Evolutionary conservation across 1,140 invertebrate genomes (phyloP).

Genomic region (Drosophila nebulosa): DNA sequence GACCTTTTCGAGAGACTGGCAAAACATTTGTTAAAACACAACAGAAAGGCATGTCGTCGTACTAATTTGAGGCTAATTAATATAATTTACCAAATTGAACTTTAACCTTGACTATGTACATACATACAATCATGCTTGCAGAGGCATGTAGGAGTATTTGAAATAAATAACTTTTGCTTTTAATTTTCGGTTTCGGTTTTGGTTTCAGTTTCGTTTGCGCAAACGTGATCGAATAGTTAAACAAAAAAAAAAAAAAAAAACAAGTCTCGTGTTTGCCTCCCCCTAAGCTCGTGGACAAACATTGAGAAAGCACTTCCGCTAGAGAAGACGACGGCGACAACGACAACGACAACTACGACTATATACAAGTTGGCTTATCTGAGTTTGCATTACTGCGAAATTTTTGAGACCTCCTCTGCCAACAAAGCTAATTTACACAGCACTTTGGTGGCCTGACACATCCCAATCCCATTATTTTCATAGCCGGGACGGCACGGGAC

Average conservation of each 20-base stretch:
- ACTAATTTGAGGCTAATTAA: constrained; percentile 61
- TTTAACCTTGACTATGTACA: constrained; percentile 27
- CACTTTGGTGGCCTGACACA: constrained; percentile 72
- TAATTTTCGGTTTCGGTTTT: not conserved
- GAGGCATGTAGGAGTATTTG: not conserved
- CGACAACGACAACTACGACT: no score
- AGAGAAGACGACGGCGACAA: no score
- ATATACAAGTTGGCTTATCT: constrained; percentile 39
- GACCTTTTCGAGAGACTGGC: constrained; percentile 70
- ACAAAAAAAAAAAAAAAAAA: not conserved
- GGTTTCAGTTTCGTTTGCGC: not conserved
- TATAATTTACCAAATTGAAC: constrained; percentile 29
- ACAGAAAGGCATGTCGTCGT: constrained; percentile 67
- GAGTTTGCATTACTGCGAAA: constrained; percentile 56
- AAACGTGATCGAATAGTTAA: not conserved
- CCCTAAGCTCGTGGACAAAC: constrained; percentile 21
- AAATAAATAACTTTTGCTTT: not conserved
- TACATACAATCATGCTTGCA: not conserved
- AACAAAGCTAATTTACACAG: constrained; percentile 69
- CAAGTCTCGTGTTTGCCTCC: constrained; percentile 47
- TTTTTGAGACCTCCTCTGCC: constrained; percentile 37
- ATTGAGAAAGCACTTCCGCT: constrained; percentile 39
- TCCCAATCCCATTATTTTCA: constrained; percentile 37
- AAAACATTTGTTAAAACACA: constrained; percentile 67
- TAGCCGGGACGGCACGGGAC: constrained; percentile 19